A percentile compares a stretch with the other conserved stretches of the same genome.
Conservation (phyloP, 1,140 invertebrate genomes). For the Linepithema humile region DNA sequence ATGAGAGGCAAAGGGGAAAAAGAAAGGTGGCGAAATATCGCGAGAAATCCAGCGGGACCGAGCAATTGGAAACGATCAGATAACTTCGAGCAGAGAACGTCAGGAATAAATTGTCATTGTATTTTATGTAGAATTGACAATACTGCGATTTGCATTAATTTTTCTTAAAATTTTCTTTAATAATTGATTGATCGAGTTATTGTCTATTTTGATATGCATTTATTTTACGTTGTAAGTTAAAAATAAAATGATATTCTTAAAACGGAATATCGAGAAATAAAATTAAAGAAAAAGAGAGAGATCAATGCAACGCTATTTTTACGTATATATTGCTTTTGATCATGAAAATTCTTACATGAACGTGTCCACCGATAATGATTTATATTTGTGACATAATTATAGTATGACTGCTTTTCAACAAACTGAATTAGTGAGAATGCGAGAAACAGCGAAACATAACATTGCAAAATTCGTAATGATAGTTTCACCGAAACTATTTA, state of each 20-base stretch:
- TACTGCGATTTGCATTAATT: no score
- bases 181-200: neutral
- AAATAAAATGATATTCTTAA: neutral
- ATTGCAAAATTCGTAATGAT: neutral
- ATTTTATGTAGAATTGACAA: neutral
- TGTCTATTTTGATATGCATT: neutral
- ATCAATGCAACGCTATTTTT: neutral
- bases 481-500: slow-evolving; percentile 5
- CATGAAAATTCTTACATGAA: neutral
- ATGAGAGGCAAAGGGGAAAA: slow-evolving; percentile 25
- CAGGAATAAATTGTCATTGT: neutral
- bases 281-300: neutral
- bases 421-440: neutral
- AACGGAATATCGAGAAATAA: neutral
- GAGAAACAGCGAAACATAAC: neutral
- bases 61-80: slow-evolving; percentile 47
- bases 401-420: neutral
- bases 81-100: slow-evolving; percentile 36
- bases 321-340: neutral
- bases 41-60: slow-evolving; percentile 16
- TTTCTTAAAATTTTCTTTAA: neutral
- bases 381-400: neutral
- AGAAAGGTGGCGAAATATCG: slow-evolving; percentile 38
- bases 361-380: neutral
- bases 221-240: neutral